Conservation (phyloP, 2,888 invertebrate species). For the Leucophenga maculata region DNA sequence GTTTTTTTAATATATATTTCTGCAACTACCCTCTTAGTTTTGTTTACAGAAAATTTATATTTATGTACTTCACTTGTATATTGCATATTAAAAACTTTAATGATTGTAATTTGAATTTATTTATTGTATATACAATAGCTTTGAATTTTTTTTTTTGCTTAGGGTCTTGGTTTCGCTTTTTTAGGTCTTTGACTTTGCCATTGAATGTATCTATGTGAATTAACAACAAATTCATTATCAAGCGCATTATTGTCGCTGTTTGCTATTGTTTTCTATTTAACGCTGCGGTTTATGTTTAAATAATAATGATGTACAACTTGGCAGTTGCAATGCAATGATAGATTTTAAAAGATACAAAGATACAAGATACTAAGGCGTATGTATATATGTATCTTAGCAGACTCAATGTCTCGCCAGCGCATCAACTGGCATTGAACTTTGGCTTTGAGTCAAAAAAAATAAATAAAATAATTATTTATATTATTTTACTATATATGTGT, state of each 20-base stretch:
- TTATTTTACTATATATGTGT: background rate
- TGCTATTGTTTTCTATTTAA: background rate
- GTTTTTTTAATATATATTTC: no score
- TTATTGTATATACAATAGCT: slow-evolving; percentile 3
- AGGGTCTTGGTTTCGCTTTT: slow-evolving; percentile 1
- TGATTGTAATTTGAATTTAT: background rate
- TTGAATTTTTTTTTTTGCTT: background rate
- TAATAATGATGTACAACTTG: background rate
- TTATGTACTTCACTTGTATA: background rate
- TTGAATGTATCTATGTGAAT: slow-evolving; percentile 11
- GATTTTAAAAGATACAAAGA: background rate
- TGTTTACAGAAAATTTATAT: background rate
- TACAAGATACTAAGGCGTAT: background rate
- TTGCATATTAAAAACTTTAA: background rate
- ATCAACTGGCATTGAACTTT: slow-evolving; percentile 60
- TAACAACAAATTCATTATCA: slow-evolving; percentile 15
- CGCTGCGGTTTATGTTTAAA: slow-evolving; percentile 5
- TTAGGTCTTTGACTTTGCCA: background rate
- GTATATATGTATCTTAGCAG: background rate
- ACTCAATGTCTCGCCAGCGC: background rate
- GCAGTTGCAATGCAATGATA: no score
- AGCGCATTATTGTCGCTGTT: background rate
- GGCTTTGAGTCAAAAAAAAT: slow-evolving; percentile 45
- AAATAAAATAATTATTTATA: background rate
- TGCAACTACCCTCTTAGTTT: no score